Percentiles rank a stretch among this genome's conserved stretches.
Evolutionary conservation across 1,140 invertebrate genomes (phyloP).

Genomic region (Plectus sambesii): DNA sequence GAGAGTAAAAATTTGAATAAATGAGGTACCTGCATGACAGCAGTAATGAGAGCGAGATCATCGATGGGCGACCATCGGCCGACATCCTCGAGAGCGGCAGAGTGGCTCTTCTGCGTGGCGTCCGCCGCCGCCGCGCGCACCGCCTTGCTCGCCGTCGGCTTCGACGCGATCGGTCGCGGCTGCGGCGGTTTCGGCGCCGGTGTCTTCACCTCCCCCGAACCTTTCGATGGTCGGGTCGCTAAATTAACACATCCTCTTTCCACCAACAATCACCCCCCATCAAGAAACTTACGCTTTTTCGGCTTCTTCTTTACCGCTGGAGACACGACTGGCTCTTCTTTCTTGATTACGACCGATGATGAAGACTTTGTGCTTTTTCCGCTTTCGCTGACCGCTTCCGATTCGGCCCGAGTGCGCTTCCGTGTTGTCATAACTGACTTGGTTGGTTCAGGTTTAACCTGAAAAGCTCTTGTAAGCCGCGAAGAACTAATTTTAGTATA

Average conservation of each 20-base stretch:
- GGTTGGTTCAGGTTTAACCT: too few relatives aligned
- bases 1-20: constrained; percentile 19
- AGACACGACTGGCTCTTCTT: too few relatives aligned
- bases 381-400: too few relatives aligned
- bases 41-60: constrained; percentile 80
- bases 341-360: too few relatives aligned
- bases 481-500: too few relatives aligned
- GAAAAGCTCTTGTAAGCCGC: too few relatives aligned
- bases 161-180: constrained; percentile 6
- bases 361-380: too few relatives aligned
- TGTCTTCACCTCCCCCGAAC: constrained; percentile 28
- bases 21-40: constrained; percentile 69
- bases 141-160: constrained; percentile 15
- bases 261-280: too few relatives aligned
- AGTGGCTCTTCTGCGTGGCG: constrained; percentile 23
- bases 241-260: constrained; percentile 1
- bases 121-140: constrained; percentile 14
- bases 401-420: too few relatives aligned
- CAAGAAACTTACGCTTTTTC: too few relatives aligned
- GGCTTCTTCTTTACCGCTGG: too few relatives aligned
- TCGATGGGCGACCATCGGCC: constrained; percentile 93
- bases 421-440: too few relatives aligned
- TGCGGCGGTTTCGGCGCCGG: constrained; percentile 16
- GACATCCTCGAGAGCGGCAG: constrained; percentile 60
- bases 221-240: constrained; percentile 16